Conservation (phyloP, 1,140 invertebrate species). For the Scaptomyza graminum region DNA sequence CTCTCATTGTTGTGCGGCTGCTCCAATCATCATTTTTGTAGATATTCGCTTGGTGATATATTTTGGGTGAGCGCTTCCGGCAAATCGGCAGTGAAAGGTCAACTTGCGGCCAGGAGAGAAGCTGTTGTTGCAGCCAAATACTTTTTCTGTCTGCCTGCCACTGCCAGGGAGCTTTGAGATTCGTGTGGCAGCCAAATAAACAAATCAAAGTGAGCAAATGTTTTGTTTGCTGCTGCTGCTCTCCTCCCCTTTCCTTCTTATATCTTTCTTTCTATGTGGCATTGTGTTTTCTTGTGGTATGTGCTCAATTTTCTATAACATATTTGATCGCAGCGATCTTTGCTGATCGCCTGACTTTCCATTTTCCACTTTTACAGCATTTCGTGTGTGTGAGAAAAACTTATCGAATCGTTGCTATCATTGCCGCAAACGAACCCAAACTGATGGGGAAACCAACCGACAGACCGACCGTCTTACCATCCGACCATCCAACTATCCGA, state of each 20-base stretch:
- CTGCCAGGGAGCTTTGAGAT: constrained; percentile 68
- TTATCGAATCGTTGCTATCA: constrained; percentile 72
- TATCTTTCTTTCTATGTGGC: constrained; percentile 5
- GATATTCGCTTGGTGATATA: constrained; percentile 81
- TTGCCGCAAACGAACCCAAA: constrained; percentile 38
- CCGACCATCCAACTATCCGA: not conserved
- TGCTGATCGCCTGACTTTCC: constrained; percentile 76
- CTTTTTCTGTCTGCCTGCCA: constrained; percentile 52
- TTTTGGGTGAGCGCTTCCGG: constrained; percentile 79
- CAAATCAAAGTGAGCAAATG: constrained; percentile 79
- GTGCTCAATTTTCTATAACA: constrained; percentile 81
- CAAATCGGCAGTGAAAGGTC: constrained; percentile 78
- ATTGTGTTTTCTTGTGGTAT: constrained; percentile 66
- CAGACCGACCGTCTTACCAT: not conserved
- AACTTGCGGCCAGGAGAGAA: constrained; percentile 74
- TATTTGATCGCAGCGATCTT: constrained; percentile 77
- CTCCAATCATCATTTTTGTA: constrained; percentile 63
- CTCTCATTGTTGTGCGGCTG: constrained; percentile 53
- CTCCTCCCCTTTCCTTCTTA: constrained; percentile 2
- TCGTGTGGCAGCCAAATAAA: constrained; percentile 77
- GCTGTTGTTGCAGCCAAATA: constrained; percentile 39
- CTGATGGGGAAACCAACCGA: constrained; percentile 2
- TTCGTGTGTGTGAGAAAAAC: constrained; percentile 77
- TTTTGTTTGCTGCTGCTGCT: constrained; percentile 19
- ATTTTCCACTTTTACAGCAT: constrained; percentile 64